Base-by-base conservation (phyloP, 2,888 invertebrate genomes). In the Autographa gamma region DNA sequence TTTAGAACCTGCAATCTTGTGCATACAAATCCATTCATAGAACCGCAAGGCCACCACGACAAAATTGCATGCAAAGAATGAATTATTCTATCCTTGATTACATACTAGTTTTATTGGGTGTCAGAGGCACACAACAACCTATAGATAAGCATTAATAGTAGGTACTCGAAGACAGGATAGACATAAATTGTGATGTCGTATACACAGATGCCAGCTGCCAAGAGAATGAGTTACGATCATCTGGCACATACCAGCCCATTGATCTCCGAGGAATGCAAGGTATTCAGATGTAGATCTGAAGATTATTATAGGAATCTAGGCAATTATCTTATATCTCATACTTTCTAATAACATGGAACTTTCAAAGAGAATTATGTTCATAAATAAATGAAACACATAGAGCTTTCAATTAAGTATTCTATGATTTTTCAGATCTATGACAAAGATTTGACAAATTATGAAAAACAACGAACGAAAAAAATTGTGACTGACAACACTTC, bases 221-320 rank as follows among this genome's bases (percentile, higher is more conserved):
- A 69, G 43, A 54, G 63, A 74, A 74, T 69, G 69, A 81, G 41
- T 74, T 76, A 76, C 79, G 69, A 68, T 60, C 62, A 52, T 18
- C 52, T 60, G 32, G 43, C 61, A 73, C 67, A 68, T 76, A 63
- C 67, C 68, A 19, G 58, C 19, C 41, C 60, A 43, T 32, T 73
- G 67, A 66, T 61, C 69, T 61, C 31, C 5, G 8, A 61, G n/a
- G 59, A 64, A 82, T 74, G 70, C 68, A 48, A 64, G 59, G 58
- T 62, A 69, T 73, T 59, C 34, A 14, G 59, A 66, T 63, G 59
- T 60, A 63, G 48, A 64, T 56, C 52, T 31, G 16, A 67, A 68
- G 31, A 77, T 71, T 58, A 71, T 65, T 76, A 73, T 71, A 69
- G 62, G 61, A 54, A 61, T 32, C 34, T 16, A 54, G 43, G 41